Evolutionary conservation across 2,113 vertebrate genomes (phyloP).

Genomic region (Rhea americana): DNA sequence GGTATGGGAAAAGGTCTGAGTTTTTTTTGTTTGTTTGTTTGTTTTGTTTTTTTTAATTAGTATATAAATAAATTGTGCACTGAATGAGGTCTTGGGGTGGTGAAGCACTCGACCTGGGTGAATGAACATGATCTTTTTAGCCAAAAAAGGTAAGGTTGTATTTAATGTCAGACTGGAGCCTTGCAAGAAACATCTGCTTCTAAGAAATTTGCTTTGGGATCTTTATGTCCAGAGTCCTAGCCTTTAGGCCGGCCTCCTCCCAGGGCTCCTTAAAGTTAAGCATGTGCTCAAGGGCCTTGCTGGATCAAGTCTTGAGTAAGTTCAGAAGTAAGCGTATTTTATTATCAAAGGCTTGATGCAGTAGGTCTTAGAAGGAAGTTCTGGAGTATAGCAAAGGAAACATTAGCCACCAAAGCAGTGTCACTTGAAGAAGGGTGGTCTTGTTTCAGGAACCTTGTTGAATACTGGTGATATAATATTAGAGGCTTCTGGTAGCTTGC

Average conservation of each 20-base stretch:
- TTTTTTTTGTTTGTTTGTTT: too few relatives aligned
- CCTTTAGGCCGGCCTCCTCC: neutral
- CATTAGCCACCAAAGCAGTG: neutral
- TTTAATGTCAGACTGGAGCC: neutral
- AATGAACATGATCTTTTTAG: neutral
- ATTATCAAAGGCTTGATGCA: neutral
- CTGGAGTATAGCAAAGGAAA: neutral
- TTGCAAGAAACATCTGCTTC: neutral
- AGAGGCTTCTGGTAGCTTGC: neutral
- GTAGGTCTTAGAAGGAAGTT: neutral
- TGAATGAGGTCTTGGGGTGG: neutral
- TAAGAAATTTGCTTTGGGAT: neutral
- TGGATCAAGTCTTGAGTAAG: neutral
- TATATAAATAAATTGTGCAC: neutral
- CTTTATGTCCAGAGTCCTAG: neutral
- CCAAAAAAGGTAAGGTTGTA: neutral
- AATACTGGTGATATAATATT: neutral
- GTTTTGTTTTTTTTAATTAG: neutral
- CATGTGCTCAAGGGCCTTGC: neutral
- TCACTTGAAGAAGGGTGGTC: neutral
- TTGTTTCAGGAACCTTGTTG: neutral
- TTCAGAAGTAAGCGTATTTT: fast-evolving
- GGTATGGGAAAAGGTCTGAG: neutral
- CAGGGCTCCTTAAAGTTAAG: neutral
- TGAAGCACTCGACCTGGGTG: neutral